Base-by-base conservation (phyloP, 2,888 invertebrate species). In the Encarsia formosa region DNA sequence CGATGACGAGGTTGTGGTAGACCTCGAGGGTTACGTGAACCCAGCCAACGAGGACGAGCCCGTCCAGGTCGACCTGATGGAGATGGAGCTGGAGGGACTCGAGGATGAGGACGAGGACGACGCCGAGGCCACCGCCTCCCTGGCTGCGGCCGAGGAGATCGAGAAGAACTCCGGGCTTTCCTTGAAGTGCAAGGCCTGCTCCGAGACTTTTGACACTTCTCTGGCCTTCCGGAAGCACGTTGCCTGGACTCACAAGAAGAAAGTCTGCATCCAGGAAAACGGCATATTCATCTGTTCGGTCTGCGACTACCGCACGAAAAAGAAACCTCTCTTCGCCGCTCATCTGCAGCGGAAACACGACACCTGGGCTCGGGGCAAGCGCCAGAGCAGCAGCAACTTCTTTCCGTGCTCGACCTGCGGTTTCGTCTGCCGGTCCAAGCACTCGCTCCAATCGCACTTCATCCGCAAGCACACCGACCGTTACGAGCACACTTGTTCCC, bases 361-460 rank as follows among this genome's bases (percentile, higher is more conserved):
- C 43, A 70, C 70, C 0, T 66, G 70, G 64, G 61, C 68, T 2
- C 58, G 59, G 11, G 16, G 24, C 9, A 70, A 67, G 23, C 66
- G 66, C 1, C 59, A 60, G 9, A n/a, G 18, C n/a, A 38, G 43
- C 5, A 2, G 16, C 13, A 49, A 60, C 16, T 49, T 65, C 2
- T 73, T 70, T 37, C 73, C 73, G 0, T 74, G 73, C 42, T 63
- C 47, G 0, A 68, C 66, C 0, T 73, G 73, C 44, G 71, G 72
- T 1, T 74, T 73, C 38, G 65, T 69, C 3, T 74, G 73, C 29
- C 62, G 73, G 5, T 71, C 72, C 3, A 74, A 74, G 32, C 73
- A 74, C 51, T 74, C 73, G 6, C 52, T 74, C 3, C 73, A 74
- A 44, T 73, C 73, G 3, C 73, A 74, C 45, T 73, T 73, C 40